Evolutionary conservation across 2,797 vertebrate genomes (phyloP), one percentile per base, ranked within the genome.

Genomic region (Enoplosus armatus): DNA sequence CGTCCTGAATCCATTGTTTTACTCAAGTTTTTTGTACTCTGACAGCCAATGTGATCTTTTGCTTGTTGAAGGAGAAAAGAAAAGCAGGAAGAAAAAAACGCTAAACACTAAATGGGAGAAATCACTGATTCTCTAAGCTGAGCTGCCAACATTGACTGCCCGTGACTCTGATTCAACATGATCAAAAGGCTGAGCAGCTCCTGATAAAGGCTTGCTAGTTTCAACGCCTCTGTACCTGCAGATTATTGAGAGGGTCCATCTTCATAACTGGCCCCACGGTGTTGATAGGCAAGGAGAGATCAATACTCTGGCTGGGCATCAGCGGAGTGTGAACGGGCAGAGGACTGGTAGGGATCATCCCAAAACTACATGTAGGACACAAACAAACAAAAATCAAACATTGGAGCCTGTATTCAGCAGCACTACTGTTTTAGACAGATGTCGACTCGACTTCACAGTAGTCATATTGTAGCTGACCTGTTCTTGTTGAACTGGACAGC

Each of bases 401-500:
- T 7, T 8, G 0, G 2, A 35, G 43, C 4, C 20, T 37, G 10
- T 22, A 11, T 39, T n/a, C 24, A 29, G 31, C 33, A 60, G 16
- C 8, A 22, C 18, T 2, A 18, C 15, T 50, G 24, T 22, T 51
- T 31, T 5, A 43, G 12, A 60, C 4, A 37, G 9, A 24, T 33
- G 15, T 0, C 29, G 2, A 18, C 31, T 45, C 6, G 45, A 5
- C 16, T 27, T 6, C n/a, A 75, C 1, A 0, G 48, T 33, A 29
- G 6, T 26, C 31, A 26, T 15, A 22, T 18, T 39, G n/a, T 37
- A 26, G 6, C 2, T 31, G 66, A 99, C 98, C 98, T 99, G 94
- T 99, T 99, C 94, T 99, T 99, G 94, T 99, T 99, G 93, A 99
- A 99, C 93, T 99, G 98, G 85, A 99, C 95, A 69, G 98, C 98